phyloP scores from a whole-genome alignment of 2,113 vertebrate species.

The Atrichornis clamosus region DNA sequence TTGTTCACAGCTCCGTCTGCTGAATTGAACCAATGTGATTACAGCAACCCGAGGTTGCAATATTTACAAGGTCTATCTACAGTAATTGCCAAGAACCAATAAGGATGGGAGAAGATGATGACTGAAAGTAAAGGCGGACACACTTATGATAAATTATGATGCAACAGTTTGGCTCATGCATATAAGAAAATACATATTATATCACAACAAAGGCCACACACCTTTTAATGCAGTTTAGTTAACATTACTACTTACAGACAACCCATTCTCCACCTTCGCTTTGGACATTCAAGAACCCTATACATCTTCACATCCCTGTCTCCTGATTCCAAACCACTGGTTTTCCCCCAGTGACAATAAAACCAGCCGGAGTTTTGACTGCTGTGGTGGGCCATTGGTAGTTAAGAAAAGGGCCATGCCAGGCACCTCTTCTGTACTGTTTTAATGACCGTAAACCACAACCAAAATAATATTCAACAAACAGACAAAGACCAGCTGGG shows the following conservation, averaged over 20 bases:
- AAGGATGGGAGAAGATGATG: constrained; percentile 71
- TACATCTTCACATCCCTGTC: constrained; percentile 63
- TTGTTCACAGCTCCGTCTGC: constrained; percentile 61
- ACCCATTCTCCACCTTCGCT: constrained; percentile 71
- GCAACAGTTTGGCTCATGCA: constrained; percentile 82
- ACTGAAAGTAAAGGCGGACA: constrained; percentile 76
- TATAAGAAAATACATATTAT: constrained; percentile 84
- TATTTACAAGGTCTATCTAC: constrained; percentile 83
- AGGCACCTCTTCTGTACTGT: constrained; percentile 43
- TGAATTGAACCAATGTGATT: constrained; percentile 70
- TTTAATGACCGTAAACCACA: constrained; percentile 60
- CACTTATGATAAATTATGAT: constrained; percentile 76
- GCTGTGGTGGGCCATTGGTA: constrained; percentile 50
- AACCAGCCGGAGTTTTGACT: constrained; percentile 41
- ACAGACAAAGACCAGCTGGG: constrained; percentile 63
- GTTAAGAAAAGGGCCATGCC: constrained; percentile 19
- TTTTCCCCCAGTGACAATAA: constrained; percentile 48
- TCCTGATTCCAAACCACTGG: constrained; percentile 68
- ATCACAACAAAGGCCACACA: constrained; percentile 84
- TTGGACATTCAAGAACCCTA: constrained; percentile 69
- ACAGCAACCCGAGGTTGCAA: constrained; percentile 69
- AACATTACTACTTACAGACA: constrained; percentile 80
- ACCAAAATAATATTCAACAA: constrained; percentile 53
- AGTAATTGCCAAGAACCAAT: constrained; percentile 74
- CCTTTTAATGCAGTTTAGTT: constrained; percentile 77